A percentile compares a stretch with the other conserved stretches of the same genome.
Evolutionary conservation across 2,888 invertebrate species (phyloP).

Genomic region (Glaucopsyche alexis): DNA sequence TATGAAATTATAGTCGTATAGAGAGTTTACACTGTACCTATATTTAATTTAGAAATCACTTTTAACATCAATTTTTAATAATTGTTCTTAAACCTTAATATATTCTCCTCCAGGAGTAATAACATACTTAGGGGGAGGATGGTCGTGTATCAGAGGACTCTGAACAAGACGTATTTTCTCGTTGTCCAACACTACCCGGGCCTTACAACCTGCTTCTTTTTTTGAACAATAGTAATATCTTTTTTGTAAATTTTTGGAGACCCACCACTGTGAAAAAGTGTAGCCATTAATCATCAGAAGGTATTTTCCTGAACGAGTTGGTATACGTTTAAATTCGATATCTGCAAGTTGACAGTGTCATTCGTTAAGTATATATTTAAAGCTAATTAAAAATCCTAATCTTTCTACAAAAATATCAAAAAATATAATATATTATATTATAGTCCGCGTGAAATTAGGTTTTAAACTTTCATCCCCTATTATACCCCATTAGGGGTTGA

Average conservation of each 20-base stretch:
- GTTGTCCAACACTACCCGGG: slow-evolving; percentile 35
- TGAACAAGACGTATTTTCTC: slow-evolving; percentile 2
- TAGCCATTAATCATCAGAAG: slow-evolving; percentile 34
- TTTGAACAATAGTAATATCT: slow-evolving; percentile 45
- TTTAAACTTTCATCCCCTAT: too few species aligned
- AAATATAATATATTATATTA: too few species aligned
- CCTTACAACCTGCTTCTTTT: slow-evolving; percentile 40
- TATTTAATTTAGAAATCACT: neutral
- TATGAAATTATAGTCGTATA: too few species aligned
- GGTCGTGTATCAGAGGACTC: neutral
- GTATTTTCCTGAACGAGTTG: neutral
- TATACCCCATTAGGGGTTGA: too few species aligned
- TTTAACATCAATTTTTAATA: neutral
- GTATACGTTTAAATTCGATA: slow-evolving; percentile 31
- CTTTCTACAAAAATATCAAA: too few species aligned
- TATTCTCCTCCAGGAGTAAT: neutral
- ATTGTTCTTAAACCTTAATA: neutral
- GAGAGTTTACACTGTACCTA: too few species aligned
- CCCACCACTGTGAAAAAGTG: slow-evolving; percentile 41
- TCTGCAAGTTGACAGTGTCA: neutral
- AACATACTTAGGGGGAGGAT: slow-evolving; percentile 43
- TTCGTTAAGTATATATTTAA: too few species aligned
- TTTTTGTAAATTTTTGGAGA: slow-evolving; percentile 26
- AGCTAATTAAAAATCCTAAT: too few species aligned
- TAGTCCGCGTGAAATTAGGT: too few species aligned